phyloP scores from a whole-genome alignment of 2,888 invertebrate species.

The Tribolium freemani region DNA sequence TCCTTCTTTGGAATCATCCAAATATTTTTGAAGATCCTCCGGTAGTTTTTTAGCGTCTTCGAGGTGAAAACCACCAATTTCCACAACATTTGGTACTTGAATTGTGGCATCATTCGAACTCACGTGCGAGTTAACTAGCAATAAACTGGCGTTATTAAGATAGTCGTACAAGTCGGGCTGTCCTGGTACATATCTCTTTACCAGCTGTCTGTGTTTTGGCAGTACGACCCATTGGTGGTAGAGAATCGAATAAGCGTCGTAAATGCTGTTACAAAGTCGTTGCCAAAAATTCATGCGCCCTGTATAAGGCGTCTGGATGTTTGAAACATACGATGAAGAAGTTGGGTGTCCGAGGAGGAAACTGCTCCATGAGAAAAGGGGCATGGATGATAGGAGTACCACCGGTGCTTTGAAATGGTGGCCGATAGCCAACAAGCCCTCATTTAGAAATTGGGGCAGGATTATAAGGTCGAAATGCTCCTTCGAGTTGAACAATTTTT shows the following conservation, averaged over 20 bases:
- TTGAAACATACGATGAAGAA: constrained; percentile 65
- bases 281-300: constrained; percentile 70
- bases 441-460: constrained; percentile 68
- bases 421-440: constrained; percentile 65
- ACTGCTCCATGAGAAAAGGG: constrained; percentile 66
- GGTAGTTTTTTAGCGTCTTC: constrained; percentile 53
- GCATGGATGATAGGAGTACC: constrained; percentile 64
- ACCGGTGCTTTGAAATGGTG: constrained; percentile 60
- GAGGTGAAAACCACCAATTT: constrained; percentile 72
- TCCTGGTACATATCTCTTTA: constrained; percentile 51
- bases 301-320: constrained; percentile 64
- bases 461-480: constrained; percentile 62
- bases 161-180: constrained; percentile 35
- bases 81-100: constrained; percentile 71
- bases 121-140: constrained; percentile 66
- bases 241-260: background rate
- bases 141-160: constrained; percentile 54
- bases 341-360: constrained; percentile 68
- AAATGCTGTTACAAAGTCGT: constrained; percentile 68
- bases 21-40: constrained; percentile 51
- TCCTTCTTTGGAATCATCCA: constrained; percentile 66
- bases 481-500: constrained; percentile 56
- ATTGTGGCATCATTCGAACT: constrained; percentile 69
- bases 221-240: background rate
- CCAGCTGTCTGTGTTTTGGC: constrained; percentile 48